A percentile compares a stretch with the other conserved stretches of the same genome.
Conservation (phyloP, 1,140 invertebrate species). For the Agrypnia vestita region DNA sequence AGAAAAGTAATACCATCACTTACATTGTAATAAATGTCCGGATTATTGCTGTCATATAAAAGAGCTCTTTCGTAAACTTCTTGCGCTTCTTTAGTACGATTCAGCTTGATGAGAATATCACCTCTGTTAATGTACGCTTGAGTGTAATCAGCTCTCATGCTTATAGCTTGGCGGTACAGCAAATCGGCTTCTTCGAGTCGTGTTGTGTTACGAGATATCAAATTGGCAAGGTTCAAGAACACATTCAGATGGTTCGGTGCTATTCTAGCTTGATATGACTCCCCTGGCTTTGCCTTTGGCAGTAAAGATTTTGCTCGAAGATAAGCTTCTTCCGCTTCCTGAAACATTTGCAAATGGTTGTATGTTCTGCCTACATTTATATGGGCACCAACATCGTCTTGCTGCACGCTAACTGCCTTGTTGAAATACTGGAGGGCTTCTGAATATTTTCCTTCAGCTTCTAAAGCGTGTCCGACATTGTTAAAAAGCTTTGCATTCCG, state of each 20-base stretch:
- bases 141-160: constrained; percentile 97
- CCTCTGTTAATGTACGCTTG: constrained; percentile 98
- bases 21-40: constrained; percentile 98
- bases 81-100: constrained; percentile 94
- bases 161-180: constrained; percentile 94
- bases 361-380: constrained; percentile 97
- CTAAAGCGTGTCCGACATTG: constrained; percentile 96
- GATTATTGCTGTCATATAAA: constrained; percentile 94
- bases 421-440: constrained; percentile 94
- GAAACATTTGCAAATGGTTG: constrained; percentile 92
- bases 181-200: constrained; percentile 94
- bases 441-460: constrained; percentile 86
- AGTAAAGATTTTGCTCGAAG: constrained; percentile 90
- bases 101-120: constrained; percentile 96
- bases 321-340: constrained; percentile 94
- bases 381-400: constrained; percentile 96
- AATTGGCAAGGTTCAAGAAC: constrained; percentile 95
- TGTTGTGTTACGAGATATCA: constrained; percentile 94
- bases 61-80: constrained; percentile 95
- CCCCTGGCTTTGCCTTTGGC: constrained; percentile 92
- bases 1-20: constrained; percentile 65
- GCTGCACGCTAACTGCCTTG: constrained; percentile 93
- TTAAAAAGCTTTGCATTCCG: constrained; percentile 97
- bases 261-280: constrained; percentile 95
- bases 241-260: constrained; percentile 97